phyloP scores from a whole-genome alignment of 2,888 invertebrate species.

The Caenorhabditis virilis region DNA sequence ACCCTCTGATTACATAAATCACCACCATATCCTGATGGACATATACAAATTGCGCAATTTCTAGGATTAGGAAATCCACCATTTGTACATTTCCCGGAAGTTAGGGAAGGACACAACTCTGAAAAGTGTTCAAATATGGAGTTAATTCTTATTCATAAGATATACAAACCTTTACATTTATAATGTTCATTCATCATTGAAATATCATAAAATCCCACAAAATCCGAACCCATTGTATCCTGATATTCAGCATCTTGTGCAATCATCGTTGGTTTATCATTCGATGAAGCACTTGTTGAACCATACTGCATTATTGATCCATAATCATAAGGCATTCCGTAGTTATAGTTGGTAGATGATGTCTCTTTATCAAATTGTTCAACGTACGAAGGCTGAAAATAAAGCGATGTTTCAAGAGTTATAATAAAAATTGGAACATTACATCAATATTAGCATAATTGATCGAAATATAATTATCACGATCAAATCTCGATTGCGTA shows the following conservation, averaged over 20 bases:
- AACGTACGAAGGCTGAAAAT: constrained; percentile 38
- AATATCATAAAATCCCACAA: constrained; percentile 57
- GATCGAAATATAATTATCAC: constrained; percentile 32
- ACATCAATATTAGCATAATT: constrained; percentile 38
- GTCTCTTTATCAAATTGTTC: constrained; percentile 62
- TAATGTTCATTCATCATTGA: constrained; percentile 65
- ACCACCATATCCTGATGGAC: constrained; percentile 62
- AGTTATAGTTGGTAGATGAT: constrained; percentile 57
- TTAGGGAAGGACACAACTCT: constrained; percentile 33
- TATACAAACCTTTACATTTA: constrained; percentile 48
- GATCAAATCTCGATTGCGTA: constrained; percentile 43
- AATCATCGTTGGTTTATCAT: constrained; percentile 48
- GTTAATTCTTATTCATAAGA: not conserved
- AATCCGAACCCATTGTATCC: constrained; percentile 57
- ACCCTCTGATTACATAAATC: constrained; percentile 42
- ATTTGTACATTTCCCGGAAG: constrained; percentile 53
- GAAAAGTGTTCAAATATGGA: not conserved
- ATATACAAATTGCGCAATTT: constrained; percentile 55
- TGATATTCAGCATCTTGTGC: constrained; percentile 48
- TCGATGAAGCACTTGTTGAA: constrained; percentile 45
- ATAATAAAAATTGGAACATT: too few relatives aligned
- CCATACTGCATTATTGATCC: constrained; percentile 61
- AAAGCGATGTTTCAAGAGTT: too few relatives aligned
- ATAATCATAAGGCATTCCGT: constrained; percentile 62
- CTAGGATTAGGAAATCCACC: constrained; percentile 59